Evolutionary conservation across 2,113 vertebrate species (phyloP).

Genomic region (Erythrolamprus reginae): DNA sequence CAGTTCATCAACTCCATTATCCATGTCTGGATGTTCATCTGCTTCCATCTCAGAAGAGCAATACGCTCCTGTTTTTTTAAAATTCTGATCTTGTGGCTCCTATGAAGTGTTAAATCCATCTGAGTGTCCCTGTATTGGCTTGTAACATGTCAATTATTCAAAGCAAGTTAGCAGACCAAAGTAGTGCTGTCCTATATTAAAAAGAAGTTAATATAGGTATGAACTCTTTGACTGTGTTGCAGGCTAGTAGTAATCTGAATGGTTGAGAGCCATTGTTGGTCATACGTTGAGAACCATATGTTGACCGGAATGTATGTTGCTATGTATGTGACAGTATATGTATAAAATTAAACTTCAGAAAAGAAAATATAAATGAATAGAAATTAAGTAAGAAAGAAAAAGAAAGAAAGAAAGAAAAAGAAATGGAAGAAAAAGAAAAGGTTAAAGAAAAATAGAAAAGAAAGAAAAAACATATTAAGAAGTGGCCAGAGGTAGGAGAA

Average conservation of each 20-base stretch:
- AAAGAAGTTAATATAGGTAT: background rate
- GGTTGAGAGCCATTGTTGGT: background rate
- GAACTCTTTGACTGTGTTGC: background rate
- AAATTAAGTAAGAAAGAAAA: background rate
- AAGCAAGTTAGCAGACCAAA: background rate
- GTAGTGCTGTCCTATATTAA: background rate
- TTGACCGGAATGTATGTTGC: background rate
- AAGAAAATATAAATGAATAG: background rate
- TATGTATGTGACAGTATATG: background rate
- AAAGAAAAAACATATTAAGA: background rate
- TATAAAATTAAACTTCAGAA: background rate
- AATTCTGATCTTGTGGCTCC: background rate
- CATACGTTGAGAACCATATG: too few relatives aligned
- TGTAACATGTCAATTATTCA: background rate
- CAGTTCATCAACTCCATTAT: background rate
- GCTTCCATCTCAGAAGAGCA: background rate
- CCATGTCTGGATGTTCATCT: background rate
- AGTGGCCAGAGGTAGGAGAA: too few relatives aligned
- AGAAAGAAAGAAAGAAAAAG: background rate
- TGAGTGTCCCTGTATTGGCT: background rate
- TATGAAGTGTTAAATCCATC: background rate
- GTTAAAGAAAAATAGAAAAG: background rate
- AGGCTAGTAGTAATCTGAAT: background rate
- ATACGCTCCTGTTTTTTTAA: background rate
- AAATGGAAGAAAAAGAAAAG: background rate